Conservation (phyloP, 2,888 invertebrate genomes). For the Scaptomyza tumidula region DNA sequence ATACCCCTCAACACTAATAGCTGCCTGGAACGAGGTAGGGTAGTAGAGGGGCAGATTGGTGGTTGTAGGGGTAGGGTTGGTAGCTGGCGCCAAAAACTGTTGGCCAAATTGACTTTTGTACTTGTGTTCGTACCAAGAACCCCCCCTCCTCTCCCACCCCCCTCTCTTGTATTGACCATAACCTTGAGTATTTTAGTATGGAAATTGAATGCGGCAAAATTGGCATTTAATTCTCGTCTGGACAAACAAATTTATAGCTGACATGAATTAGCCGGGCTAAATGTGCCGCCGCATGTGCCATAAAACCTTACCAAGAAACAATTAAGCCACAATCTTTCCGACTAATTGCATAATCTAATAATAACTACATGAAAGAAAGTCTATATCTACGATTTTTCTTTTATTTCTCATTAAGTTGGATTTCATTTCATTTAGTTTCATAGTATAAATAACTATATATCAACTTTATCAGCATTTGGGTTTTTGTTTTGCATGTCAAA, state of each 20-base stretch:
- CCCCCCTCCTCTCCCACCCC: background rate
- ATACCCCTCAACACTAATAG: conserved; percentile 1
- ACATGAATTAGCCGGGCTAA: conserved; percentile 10
- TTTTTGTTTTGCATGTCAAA: conserved; percentile 50
- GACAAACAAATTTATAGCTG: conserved; percentile 26
- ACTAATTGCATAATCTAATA: conserved; percentile 1
- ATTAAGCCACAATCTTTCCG: conserved; percentile 2
- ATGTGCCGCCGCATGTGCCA: conserved; percentile 9
- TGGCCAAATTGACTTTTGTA: conserved; percentile 27
- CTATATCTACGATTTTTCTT: background rate
- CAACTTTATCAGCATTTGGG: background rate
- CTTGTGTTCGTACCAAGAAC: conserved; percentile 14
- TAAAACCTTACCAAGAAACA: conserved; percentile 7
- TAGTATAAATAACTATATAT: conserved; percentile 3
- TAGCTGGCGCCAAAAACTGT: conserved; percentile 3
- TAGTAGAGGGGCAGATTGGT: background rate
- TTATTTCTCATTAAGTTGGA: conserved; percentile 10
- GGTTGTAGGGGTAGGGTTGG: too few species aligned
- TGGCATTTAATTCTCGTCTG: conserved; percentile 30
- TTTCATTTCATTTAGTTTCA: conserved; percentile 25
- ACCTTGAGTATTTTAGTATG: conserved; percentile 44
- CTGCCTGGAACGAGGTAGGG: conserved; percentile 5
- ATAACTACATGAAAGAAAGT: too few species aligned
- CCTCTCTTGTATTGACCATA: conserved; percentile 33
- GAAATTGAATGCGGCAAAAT: conserved; percentile 49